Base-by-base conservation (phyloP, 2,888 invertebrate genomes). In the Spilarctia lutea region DNA sequence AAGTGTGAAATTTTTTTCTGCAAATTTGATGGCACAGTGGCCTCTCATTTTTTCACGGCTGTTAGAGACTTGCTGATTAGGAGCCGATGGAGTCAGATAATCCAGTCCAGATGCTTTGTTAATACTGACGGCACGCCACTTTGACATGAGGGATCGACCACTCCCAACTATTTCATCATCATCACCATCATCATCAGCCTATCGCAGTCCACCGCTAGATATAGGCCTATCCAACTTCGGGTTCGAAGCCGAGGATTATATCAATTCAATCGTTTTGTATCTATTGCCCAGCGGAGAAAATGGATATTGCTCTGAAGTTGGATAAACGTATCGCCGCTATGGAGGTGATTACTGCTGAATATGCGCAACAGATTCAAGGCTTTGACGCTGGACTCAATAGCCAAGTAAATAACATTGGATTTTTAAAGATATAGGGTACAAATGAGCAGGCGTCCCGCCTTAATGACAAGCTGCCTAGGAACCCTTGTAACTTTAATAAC, bases 281-380 rank as follows among this genome's bases (percentile, higher is more conserved):
- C 16, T 56, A 35, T 0, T 56, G 60, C 63, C 24, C 71, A 71
- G 71, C 13, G 42, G 71, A 71, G 13, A 71, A 63, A 42, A 63
- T 71, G 42, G 71, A 71, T 16, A 6, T 30, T 45, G 71, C 63
- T 30, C 13, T 63, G 30, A 71, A 45, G 13, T 11, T 71, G 63
- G 63, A 71, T 42, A 42, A 3, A 7, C 60, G 71, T 24, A 63
- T 71, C 24, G 33, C 42, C 27, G 10, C 27, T 20, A 39, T 71
- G 13, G 42, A 60, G 11, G 2, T 42, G 16, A 42, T 42, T 11
- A 42, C 42, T 2, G 18, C 27, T 71, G 42, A 63, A 0, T 71
- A 71, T 42, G 4, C 11, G 3, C 63, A 1, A 30, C 71, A 71
- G 24, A 24, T 71, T 30, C 18, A 39, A 6, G 71, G 71, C 8